Conservation (phyloP, 2,888 invertebrate genomes). For the Epinotia brunnichana region DNA sequence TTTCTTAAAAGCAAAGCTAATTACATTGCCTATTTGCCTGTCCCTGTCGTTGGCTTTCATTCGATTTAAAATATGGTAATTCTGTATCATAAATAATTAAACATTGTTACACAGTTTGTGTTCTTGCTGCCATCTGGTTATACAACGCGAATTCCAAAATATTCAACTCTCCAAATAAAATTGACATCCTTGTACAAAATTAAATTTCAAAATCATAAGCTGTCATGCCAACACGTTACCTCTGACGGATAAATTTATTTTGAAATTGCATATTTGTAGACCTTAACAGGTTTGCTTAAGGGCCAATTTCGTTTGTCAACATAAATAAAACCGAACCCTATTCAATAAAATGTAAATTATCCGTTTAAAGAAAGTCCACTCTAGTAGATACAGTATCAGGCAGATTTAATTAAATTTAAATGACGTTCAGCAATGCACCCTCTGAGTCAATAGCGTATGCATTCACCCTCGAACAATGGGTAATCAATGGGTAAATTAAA, state of each 20-base stretch:
- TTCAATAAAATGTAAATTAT: constrained; percentile 32
- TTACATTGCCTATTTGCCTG: too few species aligned
- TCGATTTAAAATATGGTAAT: background rate
- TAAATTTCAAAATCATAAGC: constrained; percentile 28
- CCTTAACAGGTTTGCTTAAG: background rate
- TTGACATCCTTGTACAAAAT: constrained; percentile 22
- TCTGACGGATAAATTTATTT: background rate
- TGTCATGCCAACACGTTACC: constrained; percentile 28
- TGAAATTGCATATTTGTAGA: background rate
- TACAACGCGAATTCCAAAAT: background rate
- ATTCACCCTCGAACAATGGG: constrained; percentile 73
- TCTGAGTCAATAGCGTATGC: constrained; percentile 56
- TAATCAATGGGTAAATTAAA: constrained; percentile 82
- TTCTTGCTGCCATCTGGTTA: background rate
- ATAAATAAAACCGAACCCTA: constrained; percentile 1
- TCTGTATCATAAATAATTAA: background rate
- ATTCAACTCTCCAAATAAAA: constrained; percentile 11
- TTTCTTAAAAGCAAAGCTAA: too few species aligned
- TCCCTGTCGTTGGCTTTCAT: too few species aligned
- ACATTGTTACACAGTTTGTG: background rate
- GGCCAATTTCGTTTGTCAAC: background rate
- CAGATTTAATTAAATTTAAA: constrained; percentile 46
- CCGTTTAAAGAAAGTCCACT: background rate
- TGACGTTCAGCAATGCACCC: constrained; percentile 69
- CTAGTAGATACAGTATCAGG: constrained; percentile 1